phyloP scores from a whole-genome alignment of 2,797 vertebrate genomes.

The Sphenodon punctatus region DNA sequence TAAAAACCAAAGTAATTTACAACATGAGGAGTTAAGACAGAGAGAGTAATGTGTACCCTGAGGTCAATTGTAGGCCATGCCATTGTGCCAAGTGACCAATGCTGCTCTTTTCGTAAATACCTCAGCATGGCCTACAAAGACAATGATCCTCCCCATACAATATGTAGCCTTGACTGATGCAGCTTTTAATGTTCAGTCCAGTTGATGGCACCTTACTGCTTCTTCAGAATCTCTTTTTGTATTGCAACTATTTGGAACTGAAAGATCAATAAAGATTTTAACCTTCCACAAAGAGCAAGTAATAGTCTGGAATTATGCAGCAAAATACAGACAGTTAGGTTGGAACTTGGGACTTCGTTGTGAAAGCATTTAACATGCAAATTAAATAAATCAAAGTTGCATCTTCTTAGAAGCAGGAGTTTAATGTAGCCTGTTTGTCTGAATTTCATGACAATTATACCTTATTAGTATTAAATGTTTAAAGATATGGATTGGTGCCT shows the following conservation, averaged over 20 bases:
- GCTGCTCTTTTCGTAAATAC: not conserved
- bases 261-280: not conserved
- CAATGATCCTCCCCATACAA: not conserved
- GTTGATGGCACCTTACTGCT: not conserved
- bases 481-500: constrained; percentile 45
- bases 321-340: not conserved
- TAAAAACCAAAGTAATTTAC: not conserved
- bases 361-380: too few species aligned
- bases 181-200: not conserved
- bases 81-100: constrained; percentile 15
- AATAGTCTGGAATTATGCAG: not conserved
- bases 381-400: not conserved
- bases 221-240: not conserved
- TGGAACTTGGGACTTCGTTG: constrained; percentile 5
- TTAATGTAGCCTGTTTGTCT: not conserved
- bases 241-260: not conserved
- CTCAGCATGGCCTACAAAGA: not conserved
- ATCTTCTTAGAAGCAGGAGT: not conserved
- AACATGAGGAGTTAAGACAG: not conserved
- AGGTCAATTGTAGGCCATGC: not conserved
- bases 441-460: constrained; percentile 42
- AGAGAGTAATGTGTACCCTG: not conserved
- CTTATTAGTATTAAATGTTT: constrained; percentile 52
- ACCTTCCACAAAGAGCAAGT: not conserved
- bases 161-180: not conserved